Conservation (phyloP, 2,888 invertebrate species). For the Plebejus argus region DNA sequence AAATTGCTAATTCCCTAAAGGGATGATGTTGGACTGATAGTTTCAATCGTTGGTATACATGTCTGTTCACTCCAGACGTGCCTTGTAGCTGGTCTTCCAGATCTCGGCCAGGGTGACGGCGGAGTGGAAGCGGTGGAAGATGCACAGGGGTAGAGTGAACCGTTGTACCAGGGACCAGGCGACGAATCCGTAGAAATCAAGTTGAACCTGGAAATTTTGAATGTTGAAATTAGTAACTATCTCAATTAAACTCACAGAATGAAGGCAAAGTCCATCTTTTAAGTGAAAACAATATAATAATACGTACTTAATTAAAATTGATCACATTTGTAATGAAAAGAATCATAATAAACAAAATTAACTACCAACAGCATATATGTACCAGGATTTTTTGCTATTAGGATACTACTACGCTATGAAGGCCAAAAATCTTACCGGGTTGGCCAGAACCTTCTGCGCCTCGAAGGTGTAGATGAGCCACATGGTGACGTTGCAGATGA, state of each 20-base stretch:
- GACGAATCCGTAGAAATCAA: constrained; percentile 95
- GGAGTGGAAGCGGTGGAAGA: constrained; percentile 97
- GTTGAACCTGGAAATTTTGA: constrained; percentile 81
- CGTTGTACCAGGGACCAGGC: constrained; percentile 97
- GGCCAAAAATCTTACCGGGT: constrained; percentile 84
- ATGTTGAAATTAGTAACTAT: background rate
- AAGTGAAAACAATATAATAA: too few species aligned
- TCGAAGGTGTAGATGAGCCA: constrained; percentile 98
- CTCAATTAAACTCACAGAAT: too few species aligned
- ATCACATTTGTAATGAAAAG: background rate
- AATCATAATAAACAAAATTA: background rate
- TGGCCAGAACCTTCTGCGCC: constrained; percentile 95
- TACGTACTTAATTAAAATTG: too few species aligned
- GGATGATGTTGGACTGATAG: constrained; percentile 51
- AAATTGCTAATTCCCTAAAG: constrained; percentile 51
- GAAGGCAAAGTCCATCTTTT: too few species aligned
- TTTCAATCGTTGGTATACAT: constrained; percentile 48
- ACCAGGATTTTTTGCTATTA: background rate
- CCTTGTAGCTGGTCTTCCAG: constrained; percentile 97
- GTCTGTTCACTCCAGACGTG: constrained; percentile 88
- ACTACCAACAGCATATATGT: background rate
- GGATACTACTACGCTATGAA: background rate
- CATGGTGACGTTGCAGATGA: constrained; percentile 97
- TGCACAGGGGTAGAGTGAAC: constrained; percentile 95
- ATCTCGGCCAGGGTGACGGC: constrained; percentile 97